phyloP scores from a whole-genome alignment of 2,113 vertebrate genomes.

The Butorides virescens region DNA sequence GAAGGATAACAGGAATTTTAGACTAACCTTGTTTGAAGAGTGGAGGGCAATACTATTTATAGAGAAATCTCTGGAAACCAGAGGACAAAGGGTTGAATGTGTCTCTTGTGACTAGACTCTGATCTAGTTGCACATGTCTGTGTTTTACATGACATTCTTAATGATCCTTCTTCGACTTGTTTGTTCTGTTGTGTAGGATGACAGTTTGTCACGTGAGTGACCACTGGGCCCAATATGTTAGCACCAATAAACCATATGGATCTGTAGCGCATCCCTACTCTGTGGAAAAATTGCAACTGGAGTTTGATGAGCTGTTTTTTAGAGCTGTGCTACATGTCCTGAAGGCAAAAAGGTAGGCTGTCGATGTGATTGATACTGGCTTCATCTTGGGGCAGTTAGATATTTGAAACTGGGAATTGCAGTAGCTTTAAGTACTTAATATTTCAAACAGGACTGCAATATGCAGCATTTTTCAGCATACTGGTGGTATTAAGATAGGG shows the following conservation, averaged over 20 bases:
- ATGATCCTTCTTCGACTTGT: neutral
- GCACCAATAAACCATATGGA: constrained; percentile 56
- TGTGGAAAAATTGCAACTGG: constrained; percentile 89
- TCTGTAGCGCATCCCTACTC: constrained; percentile 79
- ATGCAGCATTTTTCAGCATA: neutral
- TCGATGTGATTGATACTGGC: neutral
- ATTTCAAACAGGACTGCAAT: neutral
- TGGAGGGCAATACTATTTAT: neutral
- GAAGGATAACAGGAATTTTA: neutral
- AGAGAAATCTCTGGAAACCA: neutral
- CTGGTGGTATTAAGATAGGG: neutral
- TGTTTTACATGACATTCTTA: neutral
- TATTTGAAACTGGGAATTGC: neutral
- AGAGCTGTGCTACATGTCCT: constrained; percentile 91
- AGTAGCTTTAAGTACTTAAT: neutral
- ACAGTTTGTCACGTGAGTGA: constrained; percentile 94
- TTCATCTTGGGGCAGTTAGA: neutral
- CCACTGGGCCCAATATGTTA: constrained; percentile 92
- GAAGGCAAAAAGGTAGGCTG: constrained; percentile 90
- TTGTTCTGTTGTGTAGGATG: constrained; percentile 75
- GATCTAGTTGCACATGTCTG: neutral
- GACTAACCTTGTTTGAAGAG: neutral
- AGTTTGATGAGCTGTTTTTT: constrained; percentile 95
- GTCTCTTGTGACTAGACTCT: neutral
- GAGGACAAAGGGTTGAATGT: neutral